These are phyloP conservation scores for Macrochelys suwanniensis DNA, from an alignment of 2,797 vertebrate genomes.

Conservation along the genomic window DNA sequence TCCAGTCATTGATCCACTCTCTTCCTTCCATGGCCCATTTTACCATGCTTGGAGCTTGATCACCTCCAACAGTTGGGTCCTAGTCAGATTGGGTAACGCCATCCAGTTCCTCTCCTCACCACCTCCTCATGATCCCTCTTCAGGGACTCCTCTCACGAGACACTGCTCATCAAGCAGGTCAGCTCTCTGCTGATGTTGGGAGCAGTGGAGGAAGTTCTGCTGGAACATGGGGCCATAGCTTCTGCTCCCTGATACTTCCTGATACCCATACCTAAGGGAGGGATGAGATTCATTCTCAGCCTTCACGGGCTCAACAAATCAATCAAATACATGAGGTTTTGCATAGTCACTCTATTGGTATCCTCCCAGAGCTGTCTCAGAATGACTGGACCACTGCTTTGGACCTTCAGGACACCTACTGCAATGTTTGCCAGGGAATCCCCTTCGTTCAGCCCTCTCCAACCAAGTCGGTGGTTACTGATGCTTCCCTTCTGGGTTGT, in stretches of 20 bases:
- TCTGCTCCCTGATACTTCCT: background rate
- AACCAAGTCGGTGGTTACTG: no score
- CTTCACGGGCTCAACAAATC: background rate
- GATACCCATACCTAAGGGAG: background rate
- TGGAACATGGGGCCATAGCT: background rate
- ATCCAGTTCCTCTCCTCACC: background rate
- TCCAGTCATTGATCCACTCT: no score
- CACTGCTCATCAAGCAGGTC: background rate
- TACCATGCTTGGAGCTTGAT: no score
- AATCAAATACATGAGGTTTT: background rate
- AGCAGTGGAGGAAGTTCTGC: background rate
- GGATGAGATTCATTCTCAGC: background rate
- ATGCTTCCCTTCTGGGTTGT: background rate
- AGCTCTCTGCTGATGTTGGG: background rate
- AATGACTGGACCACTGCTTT: background rate
- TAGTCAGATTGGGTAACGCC: no score
- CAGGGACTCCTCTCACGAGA: background rate
- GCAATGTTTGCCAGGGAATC: no score
- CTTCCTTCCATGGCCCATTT: no score
- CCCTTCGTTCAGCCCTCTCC: no score
- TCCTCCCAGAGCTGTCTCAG: background rate
- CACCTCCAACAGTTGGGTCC: no score
- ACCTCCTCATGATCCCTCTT: background rate
- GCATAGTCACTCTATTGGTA: background rate
- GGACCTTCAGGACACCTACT: background rate